A percentile compares a stretch with the other conserved stretches of the same genome.
phyloP scores from a whole-genome alignment of 2,797 vertebrate genomes.

The Falco columbarius region DNA sequence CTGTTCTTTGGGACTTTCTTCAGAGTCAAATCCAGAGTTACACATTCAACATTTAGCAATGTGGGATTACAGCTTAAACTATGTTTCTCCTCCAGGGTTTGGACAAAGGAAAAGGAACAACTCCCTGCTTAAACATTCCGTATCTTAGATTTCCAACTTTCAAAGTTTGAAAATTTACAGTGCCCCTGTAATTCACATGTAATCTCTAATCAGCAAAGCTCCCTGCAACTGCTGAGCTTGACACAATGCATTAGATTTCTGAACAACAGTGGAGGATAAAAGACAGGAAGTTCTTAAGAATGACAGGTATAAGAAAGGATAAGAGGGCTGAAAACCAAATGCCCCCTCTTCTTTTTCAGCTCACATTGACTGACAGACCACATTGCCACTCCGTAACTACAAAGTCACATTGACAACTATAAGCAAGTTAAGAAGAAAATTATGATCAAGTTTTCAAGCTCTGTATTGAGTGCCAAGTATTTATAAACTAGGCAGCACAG shows the following conservation, averaged over 20 bases:
- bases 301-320: background rate
- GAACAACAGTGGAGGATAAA: background rate
- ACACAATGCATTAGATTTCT: background rate
- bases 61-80: background rate
- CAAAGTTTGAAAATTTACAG: background rate
- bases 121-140: background rate
- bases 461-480: background rate
- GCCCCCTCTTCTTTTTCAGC: background rate
- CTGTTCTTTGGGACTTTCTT: background rate
- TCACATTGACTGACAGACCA: background rate
- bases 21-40: background rate
- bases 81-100: background rate
- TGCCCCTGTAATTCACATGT: background rate
- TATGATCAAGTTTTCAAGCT: background rate
- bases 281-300: background rate
- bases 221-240: background rate
- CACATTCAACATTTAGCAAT: background rate
- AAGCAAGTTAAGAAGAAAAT: background rate
- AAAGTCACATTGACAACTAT: background rate
- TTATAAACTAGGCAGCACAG: background rate
- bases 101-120: background rate
- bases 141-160: background rate
- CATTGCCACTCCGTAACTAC: background rate
- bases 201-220: background rate
- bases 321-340: background rate